Evolutionary conservation across 2,888 invertebrate species (phyloP), one percentile per base, ranked within the genome.

Genomic region (Lypha dubia): DNA sequence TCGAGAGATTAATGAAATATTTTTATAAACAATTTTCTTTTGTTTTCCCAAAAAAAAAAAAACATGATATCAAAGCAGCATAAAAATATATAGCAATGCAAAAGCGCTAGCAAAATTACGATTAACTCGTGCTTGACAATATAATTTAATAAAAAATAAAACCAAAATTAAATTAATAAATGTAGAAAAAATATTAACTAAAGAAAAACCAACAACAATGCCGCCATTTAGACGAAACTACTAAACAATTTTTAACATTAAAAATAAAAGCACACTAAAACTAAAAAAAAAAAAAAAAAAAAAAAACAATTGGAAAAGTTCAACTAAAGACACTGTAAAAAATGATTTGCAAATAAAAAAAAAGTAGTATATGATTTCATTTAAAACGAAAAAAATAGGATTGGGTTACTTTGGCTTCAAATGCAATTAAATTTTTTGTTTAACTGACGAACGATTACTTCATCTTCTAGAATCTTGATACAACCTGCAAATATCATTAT

Each of bases 91-190:
- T 73, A 49, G 76, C 76, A 80, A 65, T 17, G 53, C 71, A 81
- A 70, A 67, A 49, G 63, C 70, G 17, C 74, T 84, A 68, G 46
- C 17, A 80, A 71, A 56, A 46, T 75, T 83, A 35, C 68, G 75
- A 79, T 83, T 65, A 87, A 79, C 88, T 89, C 88, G 91, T 91
- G 91, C 90, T 91, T 90, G 91, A 91, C 90, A 91, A 91, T 91
- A 90, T 91, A 88, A 90, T 90, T 91, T 91, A 88, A 84, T 86
- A 85, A 86, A 84, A 83, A 76, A 77, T 81, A 88, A 88, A 87
- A n/a, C n/a, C n/a, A n/a, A n/a, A n/a, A n/a, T n/a, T 88, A 74
- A 79, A 87, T 83, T 4, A 77, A 46, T 65, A 71, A 82, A 46
- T 73, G 53, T 65, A 73, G 71, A 62, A 65, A 62, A 65, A 63